phyloP scores from a whole-genome alignment of 2,888 invertebrate species.

The Drosophila dives region DNA sequence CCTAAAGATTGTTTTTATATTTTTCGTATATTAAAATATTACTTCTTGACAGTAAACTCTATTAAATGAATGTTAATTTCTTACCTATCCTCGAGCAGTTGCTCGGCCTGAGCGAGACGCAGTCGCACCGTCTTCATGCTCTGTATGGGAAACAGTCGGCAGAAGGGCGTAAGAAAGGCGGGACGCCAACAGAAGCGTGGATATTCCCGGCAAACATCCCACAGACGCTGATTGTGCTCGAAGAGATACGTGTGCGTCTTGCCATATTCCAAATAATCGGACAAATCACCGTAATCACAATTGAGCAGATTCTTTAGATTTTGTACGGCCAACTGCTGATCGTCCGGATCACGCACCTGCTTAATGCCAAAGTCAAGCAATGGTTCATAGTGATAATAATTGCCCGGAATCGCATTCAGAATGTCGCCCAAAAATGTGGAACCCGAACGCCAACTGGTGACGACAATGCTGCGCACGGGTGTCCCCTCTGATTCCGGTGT shows the following conservation, averaged over 20 bases:
- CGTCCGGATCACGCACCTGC: slow-evolving; percentile 91
- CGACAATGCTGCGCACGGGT: slow-evolving; percentile 91
- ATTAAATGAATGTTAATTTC: slow-evolving; percentile 56
- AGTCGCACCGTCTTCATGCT: slow-evolving; percentile 94
- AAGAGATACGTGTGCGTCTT: slow-evolving; percentile 92
- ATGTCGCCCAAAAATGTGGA: slow-evolving; percentile 95
- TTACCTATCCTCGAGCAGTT: slow-evolving; percentile 90
- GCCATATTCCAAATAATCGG: slow-evolving; percentile 92
- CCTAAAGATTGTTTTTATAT: neutral
- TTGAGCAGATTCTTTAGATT: slow-evolving; percentile 90
- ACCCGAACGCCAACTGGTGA: slow-evolving; percentile 96
- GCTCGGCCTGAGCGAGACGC: slow-evolving; percentile 89
- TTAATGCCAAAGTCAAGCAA: slow-evolving; percentile 92
- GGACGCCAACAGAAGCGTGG: slow-evolving; percentile 89
- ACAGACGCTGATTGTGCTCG: slow-evolving; percentile 93
- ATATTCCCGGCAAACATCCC: slow-evolving; percentile 91
- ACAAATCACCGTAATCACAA: slow-evolving; percentile 91
- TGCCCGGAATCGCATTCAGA: slow-evolving; percentile 92
- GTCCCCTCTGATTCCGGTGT: slow-evolving; percentile 88
- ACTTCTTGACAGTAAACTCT: neutral
- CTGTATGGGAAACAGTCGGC: slow-evolving; percentile 94
- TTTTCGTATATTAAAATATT: neutral
- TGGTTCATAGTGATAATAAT: slow-evolving; percentile 96
- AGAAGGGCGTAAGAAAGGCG: slow-evolving; percentile 91
- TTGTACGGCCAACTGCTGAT: slow-evolving; percentile 88